Evolutionary conservation across 64 coral and sea anemone genomes (phyloP), one percentile per base, ranked within the genome.

Genomic region (Actinia equina): DNA sequence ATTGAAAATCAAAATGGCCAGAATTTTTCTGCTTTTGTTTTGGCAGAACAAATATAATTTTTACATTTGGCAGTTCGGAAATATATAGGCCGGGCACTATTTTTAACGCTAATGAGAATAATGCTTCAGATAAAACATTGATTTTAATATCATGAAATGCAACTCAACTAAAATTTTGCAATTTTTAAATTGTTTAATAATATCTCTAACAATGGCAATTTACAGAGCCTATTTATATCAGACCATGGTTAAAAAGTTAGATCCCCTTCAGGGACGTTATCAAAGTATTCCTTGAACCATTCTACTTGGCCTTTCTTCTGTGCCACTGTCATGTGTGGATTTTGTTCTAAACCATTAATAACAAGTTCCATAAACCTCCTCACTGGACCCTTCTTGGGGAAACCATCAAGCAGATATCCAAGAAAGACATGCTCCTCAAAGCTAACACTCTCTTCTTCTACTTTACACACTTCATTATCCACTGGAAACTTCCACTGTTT

Each of bases 361-460:
- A 98, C 95, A 84, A 98, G 87, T 26, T 98, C 95, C 92, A 98
- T 98, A 60, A 98, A 98, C 23, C 87, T 92, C 8, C 95, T 89
- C 30, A 98, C 95, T n/a, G 95, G 95, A 2, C 95, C 95, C 84
- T 94, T 94, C 5, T 71, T 91, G n/a, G 95, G 95, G 42, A 98
- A 98, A 2, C 89, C 89, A 37, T 98, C 92, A 5, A 98, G 43
- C 2, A 98, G 82, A 59, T 98, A 91, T 19, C 92, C 95, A 2
- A 98, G 78, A 57, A 98, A 98, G 15, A 98, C 92, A 87, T 98
- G 95, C 79, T 98, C 95, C 22, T 98, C 95, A 98, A 98, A 98
- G n/a, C 95, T 87, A n/a, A 92, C 85, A 52, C 67, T 83, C 55
- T 91, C 25, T 62, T 99, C 96, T 53, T 92, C 86, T 52, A 74